phyloP scores from a whole-genome alignment of 2,113 vertebrate species.

The Ameiurus melas region DNA sequence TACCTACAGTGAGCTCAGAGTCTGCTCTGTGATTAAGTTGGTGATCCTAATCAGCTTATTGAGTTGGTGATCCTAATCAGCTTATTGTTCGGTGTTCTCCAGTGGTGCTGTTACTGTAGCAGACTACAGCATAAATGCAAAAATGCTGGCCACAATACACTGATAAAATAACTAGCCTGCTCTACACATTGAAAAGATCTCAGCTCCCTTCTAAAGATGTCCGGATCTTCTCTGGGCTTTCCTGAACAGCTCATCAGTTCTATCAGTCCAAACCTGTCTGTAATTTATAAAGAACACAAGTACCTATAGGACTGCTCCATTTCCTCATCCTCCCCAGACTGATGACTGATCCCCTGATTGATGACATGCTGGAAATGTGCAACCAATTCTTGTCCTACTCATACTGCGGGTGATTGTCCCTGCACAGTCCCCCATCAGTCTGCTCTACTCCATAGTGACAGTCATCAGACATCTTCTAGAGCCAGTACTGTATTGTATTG shows the following conservation, averaged over 20 bases:
- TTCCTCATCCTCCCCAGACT: not conserved
- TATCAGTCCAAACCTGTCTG: not conserved
- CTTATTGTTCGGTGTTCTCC: slow-evolving; percentile 4
- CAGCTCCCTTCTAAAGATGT: not conserved
- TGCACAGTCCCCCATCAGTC: not conserved
- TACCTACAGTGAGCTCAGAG: not conserved
- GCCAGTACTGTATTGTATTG: not conserved
- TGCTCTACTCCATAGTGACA: not conserved
- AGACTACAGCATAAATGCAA: not conserved
- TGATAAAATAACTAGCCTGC: not conserved
- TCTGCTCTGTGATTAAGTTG: not conserved
- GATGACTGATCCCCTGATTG: not conserved
- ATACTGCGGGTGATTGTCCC: not conserved
- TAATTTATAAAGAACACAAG: not conserved
- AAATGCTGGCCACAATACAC: not conserved
- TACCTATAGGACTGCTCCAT: not conserved
- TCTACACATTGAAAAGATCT: not conserved
- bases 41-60: slow-evolving; percentile 16
- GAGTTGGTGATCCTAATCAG: not conserved
- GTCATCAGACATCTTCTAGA: not conserved
- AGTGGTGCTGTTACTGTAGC: not conserved
- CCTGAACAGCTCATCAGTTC: not conserved
- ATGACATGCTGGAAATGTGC: not conserved
- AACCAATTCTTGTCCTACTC: not conserved
- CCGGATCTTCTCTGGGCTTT: not conserved